These are phyloP conservation scores for Bombus difficillimus DNA, from an alignment of 1,140 invertebrate species.

Conservation along the genomic window DNA sequence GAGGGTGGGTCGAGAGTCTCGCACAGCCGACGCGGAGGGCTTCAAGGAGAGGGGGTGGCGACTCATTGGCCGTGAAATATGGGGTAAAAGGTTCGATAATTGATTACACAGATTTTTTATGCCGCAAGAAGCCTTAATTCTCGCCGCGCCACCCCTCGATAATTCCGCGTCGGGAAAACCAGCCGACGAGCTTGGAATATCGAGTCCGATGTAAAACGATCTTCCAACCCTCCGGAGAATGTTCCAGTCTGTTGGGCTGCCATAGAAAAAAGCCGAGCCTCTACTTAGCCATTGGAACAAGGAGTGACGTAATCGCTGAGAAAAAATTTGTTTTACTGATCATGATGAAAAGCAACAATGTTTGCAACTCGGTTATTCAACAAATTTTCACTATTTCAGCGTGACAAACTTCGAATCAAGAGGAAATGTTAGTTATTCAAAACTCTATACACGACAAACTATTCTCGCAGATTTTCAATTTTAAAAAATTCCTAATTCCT, in stretches of 20 bases:
- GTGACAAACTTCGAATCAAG: no score
- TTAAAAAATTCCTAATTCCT: no score
- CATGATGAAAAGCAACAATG: no score
- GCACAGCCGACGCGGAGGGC: slow-evolving; percentile 53
- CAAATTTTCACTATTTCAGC: no score
- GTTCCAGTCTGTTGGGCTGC: slow-evolving; percentile 26
- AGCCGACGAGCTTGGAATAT: slow-evolving; percentile 75
- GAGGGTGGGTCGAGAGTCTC: slow-evolving; percentile 68
- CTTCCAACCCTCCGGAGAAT: slow-evolving; percentile 31
- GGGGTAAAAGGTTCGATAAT: slow-evolving; percentile 82
- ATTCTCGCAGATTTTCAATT: no score
- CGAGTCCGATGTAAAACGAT: slow-evolving; percentile 66
- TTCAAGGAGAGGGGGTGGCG: slow-evolving; percentile 69
- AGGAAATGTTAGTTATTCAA: no score
- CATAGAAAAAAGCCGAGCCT: background rate
- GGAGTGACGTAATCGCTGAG: slow-evolving; percentile 12
- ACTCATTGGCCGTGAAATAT: slow-evolving; percentile 82
- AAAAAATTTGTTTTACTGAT: background rate
- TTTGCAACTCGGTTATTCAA: no score
- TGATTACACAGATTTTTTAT: slow-evolving; percentile 83
- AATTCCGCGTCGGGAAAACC: slow-evolving; percentile 76
- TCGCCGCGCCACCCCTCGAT: slow-evolving; percentile 76
- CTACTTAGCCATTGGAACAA: background rate
- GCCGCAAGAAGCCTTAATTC: slow-evolving; percentile 82
- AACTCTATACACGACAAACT: no score